phyloP scores from a whole-genome alignment of 2,888 invertebrate species.

The Lottia scabra region DNA sequence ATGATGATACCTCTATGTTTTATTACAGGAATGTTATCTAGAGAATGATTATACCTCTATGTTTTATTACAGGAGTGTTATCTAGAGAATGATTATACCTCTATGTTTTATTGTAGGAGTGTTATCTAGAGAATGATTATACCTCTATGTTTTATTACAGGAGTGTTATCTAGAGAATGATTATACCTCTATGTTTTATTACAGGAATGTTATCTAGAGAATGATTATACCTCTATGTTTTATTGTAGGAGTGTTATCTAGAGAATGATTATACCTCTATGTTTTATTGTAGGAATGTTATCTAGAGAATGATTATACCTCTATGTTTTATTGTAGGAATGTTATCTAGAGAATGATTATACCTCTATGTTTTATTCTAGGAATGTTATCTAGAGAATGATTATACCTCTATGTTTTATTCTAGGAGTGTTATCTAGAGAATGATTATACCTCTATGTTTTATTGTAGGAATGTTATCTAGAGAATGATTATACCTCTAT shows the following conservation, averaged over 20 bases:
- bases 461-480: no score
- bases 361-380: conserved; percentile 87
- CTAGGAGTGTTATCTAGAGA: conserved; percentile 88
- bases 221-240: conserved; percentile 88
- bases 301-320: conserved; percentile 89
- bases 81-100: conserved; percentile 89
- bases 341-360: conserved; percentile 89
- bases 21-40: no score
- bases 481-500: conserved; percentile 91
- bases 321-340: conserved; percentile 86
- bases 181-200: conserved; percentile 86
- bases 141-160: conserved; percentile 87
- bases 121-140: conserved; percentile 89
- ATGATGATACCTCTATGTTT: conserved; percentile 88
- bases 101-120: conserved; percentile 86
- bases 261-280: conserved; percentile 91
- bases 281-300: no score
- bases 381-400: conserved; percentile 91
- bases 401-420: conserved; percentile 86
- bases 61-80: no score
- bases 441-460: conserved; percentile 88
- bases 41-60: conserved; percentile 91
- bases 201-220: conserved; percentile 88
- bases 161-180: conserved; percentile 91
- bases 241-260: no score